These are phyloP conservation scores for Gobius niger DNA, from an alignment of 2,113 vertebrate species.

Conservation along the genomic window DNA sequence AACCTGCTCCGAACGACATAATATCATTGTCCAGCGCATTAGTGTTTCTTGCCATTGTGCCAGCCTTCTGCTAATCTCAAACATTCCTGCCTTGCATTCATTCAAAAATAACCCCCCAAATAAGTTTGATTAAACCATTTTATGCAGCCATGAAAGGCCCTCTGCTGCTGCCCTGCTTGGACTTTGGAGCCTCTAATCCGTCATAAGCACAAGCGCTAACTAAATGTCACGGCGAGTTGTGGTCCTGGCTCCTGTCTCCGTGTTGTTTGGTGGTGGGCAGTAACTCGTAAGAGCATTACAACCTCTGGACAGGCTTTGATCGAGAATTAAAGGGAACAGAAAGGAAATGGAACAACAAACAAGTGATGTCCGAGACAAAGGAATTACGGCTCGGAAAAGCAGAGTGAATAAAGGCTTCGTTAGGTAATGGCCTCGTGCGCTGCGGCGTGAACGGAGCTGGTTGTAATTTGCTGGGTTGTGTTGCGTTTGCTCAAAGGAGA, in stretches of 20 bases:
- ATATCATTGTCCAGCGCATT: slow-evolving; percentile 7
- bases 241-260: neutral
- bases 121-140: neutral
- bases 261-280: slow-evolving; percentile 18
- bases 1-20: neutral
- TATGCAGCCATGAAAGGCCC: neutral
- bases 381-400: slow-evolving; percentile 19
- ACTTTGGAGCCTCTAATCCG: slow-evolving; percentile 1
- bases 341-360: neutral
- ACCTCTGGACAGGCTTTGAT: slow-evolving; percentile 38
- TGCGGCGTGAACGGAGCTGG: neutral
- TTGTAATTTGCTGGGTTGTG: neutral
- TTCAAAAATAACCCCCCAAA: neutral
- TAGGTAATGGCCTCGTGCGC: slow-evolving; percentile 23
- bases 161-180: neutral
- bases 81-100: neutral
- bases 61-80: neutral
- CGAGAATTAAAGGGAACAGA: slow-evolving; percentile 10
- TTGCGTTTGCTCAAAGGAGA: neutral
- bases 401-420: slow-evolving; percentile 17
- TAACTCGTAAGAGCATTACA: slow-evolving; percentile 46
- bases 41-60: neutral
- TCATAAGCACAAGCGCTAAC: neutral
- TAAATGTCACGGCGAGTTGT: neutral
- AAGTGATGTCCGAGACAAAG: neutral